A percentile compares a stretch with the other conserved stretches of the same genome.
Evolutionary conservation across 2,113 vertebrate genomes (phyloP).

Genomic region (Anguilla japonica): DNA sequence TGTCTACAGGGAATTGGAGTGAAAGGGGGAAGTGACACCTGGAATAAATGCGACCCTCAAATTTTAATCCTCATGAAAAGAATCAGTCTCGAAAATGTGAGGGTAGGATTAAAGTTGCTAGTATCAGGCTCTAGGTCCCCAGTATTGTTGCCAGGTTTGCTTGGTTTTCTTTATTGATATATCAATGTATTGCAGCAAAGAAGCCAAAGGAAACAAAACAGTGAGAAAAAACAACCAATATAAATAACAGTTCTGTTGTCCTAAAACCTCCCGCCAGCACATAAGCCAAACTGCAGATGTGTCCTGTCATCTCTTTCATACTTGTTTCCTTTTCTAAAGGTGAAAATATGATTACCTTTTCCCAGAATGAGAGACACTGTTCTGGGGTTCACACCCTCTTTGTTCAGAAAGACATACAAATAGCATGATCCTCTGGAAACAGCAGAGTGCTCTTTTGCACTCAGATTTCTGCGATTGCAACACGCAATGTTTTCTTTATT

Average conservation of each 20-base stretch:
- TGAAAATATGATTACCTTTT: conserved; percentile 70
- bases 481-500: not conserved
- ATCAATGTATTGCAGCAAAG: too few species aligned
- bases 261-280: conserved; percentile 35
- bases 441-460: conserved; percentile 39
- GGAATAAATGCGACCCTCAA: not conserved
- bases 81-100: not conserved
- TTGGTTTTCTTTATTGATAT: not conserved
- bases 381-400: conserved; percentile 59
- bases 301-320: conserved; percentile 53
- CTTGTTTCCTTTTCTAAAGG: conserved; percentile 64
- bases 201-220: not conserved
- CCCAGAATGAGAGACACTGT: conserved; percentile 46
- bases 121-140: not conserved
- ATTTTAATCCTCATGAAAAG: not conserved
- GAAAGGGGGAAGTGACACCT: not conserved
- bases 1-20: not conserved
- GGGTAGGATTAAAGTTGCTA: not conserved
- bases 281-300: conserved; percentile 46
- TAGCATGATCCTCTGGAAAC: conserved; percentile 48
- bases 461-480: conserved; percentile 14
- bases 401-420: conserved; percentile 53
- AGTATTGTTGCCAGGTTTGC: not conserved
- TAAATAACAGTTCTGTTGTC: conserved; percentile 6
- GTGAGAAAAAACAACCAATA: not conserved